phyloP scores from a whole-genome alignment of 1,140 invertebrate species.

The Platorchestia sp. region DNA sequence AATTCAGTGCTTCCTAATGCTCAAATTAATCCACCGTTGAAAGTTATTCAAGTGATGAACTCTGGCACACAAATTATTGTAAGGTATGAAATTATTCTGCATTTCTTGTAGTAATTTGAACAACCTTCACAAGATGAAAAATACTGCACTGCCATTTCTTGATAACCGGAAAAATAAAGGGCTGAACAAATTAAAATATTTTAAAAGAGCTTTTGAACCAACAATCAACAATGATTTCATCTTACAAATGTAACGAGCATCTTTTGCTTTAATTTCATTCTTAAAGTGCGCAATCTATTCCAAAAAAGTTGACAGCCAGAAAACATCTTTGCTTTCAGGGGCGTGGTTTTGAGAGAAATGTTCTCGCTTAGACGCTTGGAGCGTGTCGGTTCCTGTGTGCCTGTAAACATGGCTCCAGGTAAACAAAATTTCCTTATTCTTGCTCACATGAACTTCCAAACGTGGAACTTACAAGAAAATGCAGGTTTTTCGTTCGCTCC shows the following conservation, averaged over 20 bases:
- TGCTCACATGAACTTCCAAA: constrained; percentile 30
- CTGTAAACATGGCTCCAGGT: not conserved
- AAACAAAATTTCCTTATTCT: constrained; percentile 35
- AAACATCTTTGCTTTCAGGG: too few species aligned
- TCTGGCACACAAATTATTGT: too few species aligned
- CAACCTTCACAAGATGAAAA: too few species aligned
- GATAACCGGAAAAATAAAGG: not conserved
- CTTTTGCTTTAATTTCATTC: not conserved
- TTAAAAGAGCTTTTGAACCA: not conserved
- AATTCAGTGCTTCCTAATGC: too few species aligned
- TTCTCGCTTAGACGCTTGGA: not conserved
- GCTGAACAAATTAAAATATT: not conserved
- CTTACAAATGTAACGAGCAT: not conserved
- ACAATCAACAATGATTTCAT: not conserved
- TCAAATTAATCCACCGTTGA: too few species aligned
- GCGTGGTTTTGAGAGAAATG: not conserved
- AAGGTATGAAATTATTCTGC: too few species aligned
- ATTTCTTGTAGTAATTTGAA: too few species aligned
- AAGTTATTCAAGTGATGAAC: too few species aligned
- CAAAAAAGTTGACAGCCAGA: too few species aligned
- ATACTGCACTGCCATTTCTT: too few species aligned
- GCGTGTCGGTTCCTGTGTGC: not conserved
- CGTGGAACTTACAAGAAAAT: constrained; percentile 28
- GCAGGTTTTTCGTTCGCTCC: not conserved
- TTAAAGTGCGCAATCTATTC: too few species aligned